Conservation (phyloP, 2,797 vertebrate genomes). For the Propithecus perrieri region DNA sequence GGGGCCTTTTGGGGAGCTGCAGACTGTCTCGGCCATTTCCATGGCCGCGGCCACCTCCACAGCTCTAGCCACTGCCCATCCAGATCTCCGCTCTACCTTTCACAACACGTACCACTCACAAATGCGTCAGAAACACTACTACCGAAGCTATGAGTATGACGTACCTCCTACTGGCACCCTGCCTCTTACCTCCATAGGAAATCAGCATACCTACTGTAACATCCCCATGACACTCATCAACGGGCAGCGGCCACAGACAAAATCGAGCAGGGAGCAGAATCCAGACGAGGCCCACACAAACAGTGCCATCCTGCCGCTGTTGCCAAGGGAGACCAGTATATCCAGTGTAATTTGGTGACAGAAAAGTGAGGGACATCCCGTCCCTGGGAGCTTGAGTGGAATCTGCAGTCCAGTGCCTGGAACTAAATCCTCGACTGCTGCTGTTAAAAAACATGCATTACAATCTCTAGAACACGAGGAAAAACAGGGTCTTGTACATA, state of each 20-base stretch:
- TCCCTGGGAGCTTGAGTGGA: constrained; percentile 83
- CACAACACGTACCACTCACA: constrained; percentile 98
- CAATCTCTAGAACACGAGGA: constrained; percentile 91
- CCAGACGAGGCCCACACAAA: constrained; percentile 98
- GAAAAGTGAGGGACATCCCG: constrained; percentile 82
- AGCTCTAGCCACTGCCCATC: constrained; percentile 97
- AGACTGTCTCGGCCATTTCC: constrained; percentile 98
- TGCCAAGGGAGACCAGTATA: constrained; percentile 99
- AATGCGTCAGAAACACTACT: constrained; percentile 99
- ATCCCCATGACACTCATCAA: constrained; percentile 99
- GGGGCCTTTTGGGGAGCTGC: constrained; percentile 98
- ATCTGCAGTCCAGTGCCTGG: constrained; percentile 89
- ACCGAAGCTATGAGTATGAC: constrained; percentile 98
- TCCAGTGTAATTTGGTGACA: constrained; percentile 99
- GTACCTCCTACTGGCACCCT: constrained; percentile 95
- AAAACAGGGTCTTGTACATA: constrained; percentile 99
- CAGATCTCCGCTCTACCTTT: constrained; percentile 97
- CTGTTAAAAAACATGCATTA: constrained; percentile 89
- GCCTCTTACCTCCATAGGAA: constrained; percentile 96
- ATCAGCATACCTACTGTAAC: constrained; percentile 99
- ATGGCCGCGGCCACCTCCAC: constrained; percentile 98
- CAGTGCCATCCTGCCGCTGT: constrained; percentile 97
- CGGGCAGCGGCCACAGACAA: constrained; percentile 96
- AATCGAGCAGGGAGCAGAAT: constrained; percentile 95
- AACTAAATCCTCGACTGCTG: constrained; percentile 90